Base-by-base conservation (phyloP, 2,888 invertebrate genomes). In the Thymelicus lineola region DNA sequence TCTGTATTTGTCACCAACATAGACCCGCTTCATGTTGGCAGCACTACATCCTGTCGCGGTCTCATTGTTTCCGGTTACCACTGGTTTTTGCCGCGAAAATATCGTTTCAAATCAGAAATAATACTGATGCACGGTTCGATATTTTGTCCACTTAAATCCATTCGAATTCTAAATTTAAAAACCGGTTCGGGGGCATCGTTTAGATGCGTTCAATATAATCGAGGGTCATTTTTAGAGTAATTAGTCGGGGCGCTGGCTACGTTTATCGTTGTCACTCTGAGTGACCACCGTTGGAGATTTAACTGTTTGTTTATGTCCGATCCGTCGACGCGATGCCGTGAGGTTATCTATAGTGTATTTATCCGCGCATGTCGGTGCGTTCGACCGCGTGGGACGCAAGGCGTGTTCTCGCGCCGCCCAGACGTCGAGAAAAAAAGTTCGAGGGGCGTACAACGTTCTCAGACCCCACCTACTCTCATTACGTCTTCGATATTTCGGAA, bases 381-480 rank as follows among this genome's bases (percentile, higher is more conserved):
- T 86, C 86, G 84, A 80, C 81, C 85, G 90, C 90, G 91, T 89
- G 87, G 90, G 89, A 75, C 80, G 88, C 82, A 80, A 91, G 90
- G 90, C 91, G 91, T 89, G 87, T 85, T 84, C 86, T 83, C 77
- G 89, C 87, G 83, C 90, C 91, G 90, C 92, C 92, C 91, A 91
- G 89, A 87, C 87, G 84, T 78, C 82, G 86, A 84, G 85, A 86
- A 90, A 90, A 89, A 92, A 91, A 89, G 85, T 82, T 86, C 85
- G 86, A 86, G 91, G 92, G 92, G 92, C 91, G 91, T 91, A 85
- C 81, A 77, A 73, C 84, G 50, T 86, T 85, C 75, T 77, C 68
- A 71, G 85, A 86, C 91, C 87, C 91, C 93, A 91, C 92, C 93
- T 91, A 91, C 93, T 91, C 81, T 90, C 86, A 91, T 90, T 90